Conservation (phyloP, 2,113 vertebrate genomes). For the Calyptomena viridis region DNA sequence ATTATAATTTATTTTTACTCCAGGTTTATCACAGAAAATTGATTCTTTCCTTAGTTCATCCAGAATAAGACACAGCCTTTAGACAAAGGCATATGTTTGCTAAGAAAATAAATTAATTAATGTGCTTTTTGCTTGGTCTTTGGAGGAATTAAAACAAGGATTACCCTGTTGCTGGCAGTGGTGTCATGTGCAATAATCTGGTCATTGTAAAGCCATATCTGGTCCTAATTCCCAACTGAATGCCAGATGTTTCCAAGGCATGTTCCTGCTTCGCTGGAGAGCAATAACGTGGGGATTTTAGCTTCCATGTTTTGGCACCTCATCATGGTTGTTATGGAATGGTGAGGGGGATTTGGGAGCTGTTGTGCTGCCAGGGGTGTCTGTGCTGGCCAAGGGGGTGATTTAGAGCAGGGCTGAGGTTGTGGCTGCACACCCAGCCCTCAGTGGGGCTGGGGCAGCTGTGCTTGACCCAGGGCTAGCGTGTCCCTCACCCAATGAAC, state of each 20-base stretch:
- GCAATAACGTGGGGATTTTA: background rate
- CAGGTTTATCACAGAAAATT: background rate
- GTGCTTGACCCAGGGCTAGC: background rate
- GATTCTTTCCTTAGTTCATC: background rate
- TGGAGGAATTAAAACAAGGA: background rate
- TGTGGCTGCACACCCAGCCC: background rate
- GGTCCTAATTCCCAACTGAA: constrained; percentile 56
- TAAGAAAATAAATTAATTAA: background rate
- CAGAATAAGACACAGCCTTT: background rate
- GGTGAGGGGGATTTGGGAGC: background rate
- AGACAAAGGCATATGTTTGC: background rate
- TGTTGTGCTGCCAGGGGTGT: background rate
- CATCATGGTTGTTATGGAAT: background rate
- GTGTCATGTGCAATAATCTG: constrained; percentile 36
- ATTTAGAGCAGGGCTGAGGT: background rate
- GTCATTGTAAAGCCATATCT: constrained; percentile 30
- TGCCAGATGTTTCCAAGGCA: constrained; percentile 60
- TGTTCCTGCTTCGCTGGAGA: background rate
- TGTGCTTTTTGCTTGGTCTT: background rate
- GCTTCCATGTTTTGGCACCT: constrained; percentile 2
- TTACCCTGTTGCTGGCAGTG: constrained; percentile 8
- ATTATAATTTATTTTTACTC: background rate
- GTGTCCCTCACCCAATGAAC: background rate
- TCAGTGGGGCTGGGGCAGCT: background rate
- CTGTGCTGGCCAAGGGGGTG: background rate